phyloP scores from a whole-genome alignment of 2,113 vertebrate species.

The Megatriorchis doriae region DNA sequence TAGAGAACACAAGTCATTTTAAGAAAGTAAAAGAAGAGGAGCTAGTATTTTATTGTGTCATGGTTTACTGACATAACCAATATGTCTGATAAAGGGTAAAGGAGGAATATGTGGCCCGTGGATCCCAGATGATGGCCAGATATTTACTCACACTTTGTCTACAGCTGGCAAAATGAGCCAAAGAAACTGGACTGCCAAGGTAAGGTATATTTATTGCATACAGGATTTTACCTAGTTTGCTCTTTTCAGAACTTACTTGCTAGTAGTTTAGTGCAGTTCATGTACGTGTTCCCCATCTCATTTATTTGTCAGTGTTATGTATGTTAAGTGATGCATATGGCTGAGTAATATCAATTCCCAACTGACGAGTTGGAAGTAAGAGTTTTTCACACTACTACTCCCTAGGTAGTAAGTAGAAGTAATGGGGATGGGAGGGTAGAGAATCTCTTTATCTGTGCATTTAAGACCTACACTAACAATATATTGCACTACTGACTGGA shows the following conservation, averaged over 20 bases:
- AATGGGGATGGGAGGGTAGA: background rate
- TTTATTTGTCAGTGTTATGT: background rate
- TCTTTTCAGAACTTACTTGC: background rate
- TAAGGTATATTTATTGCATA: background rate
- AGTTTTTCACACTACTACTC: background rate
- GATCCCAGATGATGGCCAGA: slow-evolving; percentile 85
- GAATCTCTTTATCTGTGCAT: background rate
- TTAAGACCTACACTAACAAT: background rate
- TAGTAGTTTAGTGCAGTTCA: background rate
- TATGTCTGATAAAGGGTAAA: slow-evolving; percentile 59
- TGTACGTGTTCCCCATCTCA: background rate
- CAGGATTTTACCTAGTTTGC: background rate
- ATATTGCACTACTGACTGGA: background rate
- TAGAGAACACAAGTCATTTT: background rate
- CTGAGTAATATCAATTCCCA: background rate
- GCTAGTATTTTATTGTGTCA: background rate
- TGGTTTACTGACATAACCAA: background rate
- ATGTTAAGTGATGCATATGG: background rate
- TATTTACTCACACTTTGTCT: slow-evolving; percentile 85
- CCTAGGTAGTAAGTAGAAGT: background rate
- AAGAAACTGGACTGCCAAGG: slow-evolving; percentile 85
- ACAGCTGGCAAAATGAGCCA: slow-evolving; percentile 82
- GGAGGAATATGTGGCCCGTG: slow-evolving; percentile 81
- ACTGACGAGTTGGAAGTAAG: background rate
- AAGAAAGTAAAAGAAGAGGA: background rate